Base-by-base conservation (phyloP, 2,797 vertebrate genomes). In the Rhodeus uyekii region DNA sequence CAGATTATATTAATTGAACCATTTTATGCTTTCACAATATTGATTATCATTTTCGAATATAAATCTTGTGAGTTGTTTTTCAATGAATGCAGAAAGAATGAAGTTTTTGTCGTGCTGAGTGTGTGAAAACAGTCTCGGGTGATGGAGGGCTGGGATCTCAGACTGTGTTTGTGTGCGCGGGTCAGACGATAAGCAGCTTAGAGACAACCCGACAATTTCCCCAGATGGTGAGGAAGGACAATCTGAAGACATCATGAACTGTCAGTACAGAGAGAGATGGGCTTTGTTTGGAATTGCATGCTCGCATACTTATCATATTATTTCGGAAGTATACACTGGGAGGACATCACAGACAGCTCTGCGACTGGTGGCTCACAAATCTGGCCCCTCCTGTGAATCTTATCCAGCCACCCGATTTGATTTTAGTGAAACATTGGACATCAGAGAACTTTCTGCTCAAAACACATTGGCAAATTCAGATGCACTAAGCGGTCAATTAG, bases 101-200 rank as follows among this genome's bases (percentile, higher is more conserved):
- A 22, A 3, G 4, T 55, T 76, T 34, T 73, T 68, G 73, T 14
- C 18, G 18, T 34, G 75, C 27, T 42, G 63, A 10, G 48, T 8
- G 55, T 24, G 42, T 29, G 64, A 82, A 60, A 9, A 6, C 61
- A 32, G 1, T 61, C 44, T 29, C 14, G 34, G 24, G 46, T 65
- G 73, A 82, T 22, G 63, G 50, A 73, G 34, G 55, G 14, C 64
- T 46, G 16, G 27, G 8, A 63, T 81, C 60, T 67, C 38, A 77
- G 48, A 71, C 65, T 13, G 8, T 65, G 16, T 76, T 58, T 69
- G 77, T 46, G 67, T 46, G 63, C 63, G 77, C 77, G 69, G 60
- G 44, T 72, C 68, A 50, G 71, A 72, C 36, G 38, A 46, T 81
- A 81, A 83, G 77, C 80, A 44, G 72, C 80, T 83, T 87, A 46